Percentiles rank a stretch among this genome's conserved stretches.
Conservation (phyloP, 2,113 vertebrate species). For the Phalacrocorax aristotelis region DNA sequence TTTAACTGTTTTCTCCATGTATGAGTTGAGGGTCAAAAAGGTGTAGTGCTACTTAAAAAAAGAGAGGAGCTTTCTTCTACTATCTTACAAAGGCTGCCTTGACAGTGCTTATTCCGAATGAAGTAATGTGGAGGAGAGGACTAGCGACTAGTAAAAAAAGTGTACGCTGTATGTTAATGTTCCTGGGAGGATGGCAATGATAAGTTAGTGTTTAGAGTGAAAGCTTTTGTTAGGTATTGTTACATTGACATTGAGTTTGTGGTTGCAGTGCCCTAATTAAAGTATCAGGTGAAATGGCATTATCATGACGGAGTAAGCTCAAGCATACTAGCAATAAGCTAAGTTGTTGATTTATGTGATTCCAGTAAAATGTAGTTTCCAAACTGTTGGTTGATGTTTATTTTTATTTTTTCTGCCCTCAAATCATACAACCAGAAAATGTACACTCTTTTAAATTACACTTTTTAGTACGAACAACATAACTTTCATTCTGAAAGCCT, state of each 20-base stretch:
- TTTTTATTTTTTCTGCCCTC: background rate
- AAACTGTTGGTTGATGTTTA: background rate
- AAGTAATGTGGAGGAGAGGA: background rate
- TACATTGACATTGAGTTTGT: background rate
- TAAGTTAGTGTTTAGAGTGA: background rate
- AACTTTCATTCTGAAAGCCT: background rate
- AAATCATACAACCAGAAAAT: background rate
- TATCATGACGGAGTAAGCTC: background rate
- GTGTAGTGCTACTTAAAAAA: background rate
- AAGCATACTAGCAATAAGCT: background rate
- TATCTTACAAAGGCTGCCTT: background rate
- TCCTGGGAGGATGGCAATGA: background rate
- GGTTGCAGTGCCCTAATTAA: background rate
- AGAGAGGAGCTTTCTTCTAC: background rate
- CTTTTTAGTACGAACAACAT: background rate
- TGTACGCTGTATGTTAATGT: fast-evolving
- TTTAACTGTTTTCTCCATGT: background rate
- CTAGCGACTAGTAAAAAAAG: background rate
- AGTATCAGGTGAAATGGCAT: background rate
- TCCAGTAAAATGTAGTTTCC: background rate
- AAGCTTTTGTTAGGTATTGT: background rate
- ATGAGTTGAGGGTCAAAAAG: background rate
- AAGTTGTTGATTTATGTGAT: background rate
- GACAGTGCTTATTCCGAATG: background rate
- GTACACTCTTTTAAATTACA: background rate